Evolutionary conservation across 2,888 invertebrate species (phyloP).

Genomic region (Lepeophtheirus nordmannii): DNA sequence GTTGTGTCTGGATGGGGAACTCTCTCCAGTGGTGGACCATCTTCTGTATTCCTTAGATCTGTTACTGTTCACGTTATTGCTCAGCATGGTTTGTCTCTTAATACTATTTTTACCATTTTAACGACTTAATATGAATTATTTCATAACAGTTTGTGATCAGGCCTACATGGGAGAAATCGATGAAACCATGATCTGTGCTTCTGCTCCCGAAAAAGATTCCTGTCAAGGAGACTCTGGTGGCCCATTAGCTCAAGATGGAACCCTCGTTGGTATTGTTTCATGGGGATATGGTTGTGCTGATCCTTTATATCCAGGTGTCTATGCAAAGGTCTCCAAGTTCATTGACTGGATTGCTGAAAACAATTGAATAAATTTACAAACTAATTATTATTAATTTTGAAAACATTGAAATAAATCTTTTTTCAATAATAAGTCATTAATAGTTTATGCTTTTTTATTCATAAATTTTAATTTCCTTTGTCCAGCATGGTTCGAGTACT

Average conservation of each 20-base stretch:
- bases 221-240: slow-evolving; percentile 27
- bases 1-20: slow-evolving; percentile 27
- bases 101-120: too few species aligned
- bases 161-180: slow-evolving; percentile 14
- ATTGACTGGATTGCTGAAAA: slow-evolving; percentile 9
- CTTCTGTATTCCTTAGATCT: slow-evolving; percentile 24
- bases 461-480: too few species aligned
- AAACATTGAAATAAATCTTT: too few species aligned
- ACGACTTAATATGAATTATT: too few species aligned
- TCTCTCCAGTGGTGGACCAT: slow-evolving; percentile 18
- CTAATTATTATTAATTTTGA: too few species aligned
- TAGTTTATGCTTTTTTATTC: too few species aligned
- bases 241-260: slow-evolving; percentile 19
- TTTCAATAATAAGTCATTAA: too few species aligned
- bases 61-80: slow-evolving; percentile 26
- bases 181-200: slow-evolving; percentile 27
- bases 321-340: neutral
- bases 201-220: slow-evolving; percentile 25
- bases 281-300: slow-evolving; percentile 7
- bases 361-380: too few species aligned
- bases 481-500: too few species aligned
- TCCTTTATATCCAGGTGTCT: slow-evolving; percentile 11
- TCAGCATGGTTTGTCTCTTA: neutral
- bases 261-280: slow-evolving; percentile 6
- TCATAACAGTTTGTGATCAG: neutral